These are phyloP conservation scores for Ciconia boyciana DNA, from an alignment of 2,113 vertebrate genomes.

Conservation along the genomic window DNA sequence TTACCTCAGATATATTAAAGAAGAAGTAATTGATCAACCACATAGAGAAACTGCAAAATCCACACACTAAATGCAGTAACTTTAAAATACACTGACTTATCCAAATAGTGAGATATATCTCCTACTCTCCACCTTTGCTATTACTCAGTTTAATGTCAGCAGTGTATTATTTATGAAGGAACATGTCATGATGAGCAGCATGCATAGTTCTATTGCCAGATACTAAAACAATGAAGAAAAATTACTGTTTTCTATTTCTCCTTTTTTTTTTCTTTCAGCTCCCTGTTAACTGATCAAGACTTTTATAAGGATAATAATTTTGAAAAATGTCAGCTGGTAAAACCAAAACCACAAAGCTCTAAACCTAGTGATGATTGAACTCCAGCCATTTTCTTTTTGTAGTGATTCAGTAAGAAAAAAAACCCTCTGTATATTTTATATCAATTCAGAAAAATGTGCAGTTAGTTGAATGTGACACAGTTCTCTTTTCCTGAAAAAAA, in stretches of 20 bases:
- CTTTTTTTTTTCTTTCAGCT: neutral
- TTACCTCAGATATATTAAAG: neutral
- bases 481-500: neutral
- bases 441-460: neutral
- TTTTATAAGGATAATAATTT: neutral
- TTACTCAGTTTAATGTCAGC: neutral
- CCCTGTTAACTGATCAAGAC: neutral
- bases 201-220: neutral
- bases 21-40: neutral
- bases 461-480: neutral
- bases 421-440: neutral
- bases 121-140: neutral
- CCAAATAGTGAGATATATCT: neutral
- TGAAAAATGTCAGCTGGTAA: neutral
- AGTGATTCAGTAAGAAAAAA: neutral
- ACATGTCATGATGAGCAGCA: neutral
- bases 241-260: neutral
- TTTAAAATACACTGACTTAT: neutral
- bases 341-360: neutral
- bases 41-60: neutral
- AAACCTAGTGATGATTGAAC: neutral
- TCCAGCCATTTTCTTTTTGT: neutral
- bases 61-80: neutral
- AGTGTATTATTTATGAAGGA: neutral
- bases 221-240: neutral